Base-by-base conservation (phyloP, 2,797 vertebrate species). In the Smutsia temminckii region DNA sequence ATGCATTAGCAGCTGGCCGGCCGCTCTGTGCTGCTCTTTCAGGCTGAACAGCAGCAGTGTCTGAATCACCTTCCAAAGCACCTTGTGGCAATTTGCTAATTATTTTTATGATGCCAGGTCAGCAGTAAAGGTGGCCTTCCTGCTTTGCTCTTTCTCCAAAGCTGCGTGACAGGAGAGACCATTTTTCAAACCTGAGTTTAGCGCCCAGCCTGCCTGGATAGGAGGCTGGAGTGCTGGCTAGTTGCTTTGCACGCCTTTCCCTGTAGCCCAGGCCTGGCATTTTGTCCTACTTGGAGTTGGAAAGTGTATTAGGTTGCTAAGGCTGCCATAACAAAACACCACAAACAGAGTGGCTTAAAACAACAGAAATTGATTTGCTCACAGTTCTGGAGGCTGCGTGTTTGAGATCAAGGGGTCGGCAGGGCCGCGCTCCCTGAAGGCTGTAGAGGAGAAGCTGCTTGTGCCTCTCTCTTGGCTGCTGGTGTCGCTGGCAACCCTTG, bases 81-180 rank as follows among this genome's bases (percentile, higher is more conserved):
- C 85, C 86, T 83, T 83, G 90, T 57, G 86, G 57, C 68, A 81
- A 84, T 90, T 69, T 53, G 71, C 77, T 96, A 88, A 97, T 96
- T 95, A 87, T 93, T 95, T 95, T 94, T 94, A 91, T 95, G 93
- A 89, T 20, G 51, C 71, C 32, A 93, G 89, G 91, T 95, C 86
- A 93, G 89, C 77, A 71, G 18, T 91, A 72, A 91, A 94, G 40
- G 59, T 14, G 81, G 51, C 55, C 55, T 88, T 79, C 55, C 85
- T 92, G 91, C 63, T 80, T 66, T 8, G 3, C 53, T 75, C 79
- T 78, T 80, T 51, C 32, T 88, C 51, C 79, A 86, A 42, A 92
- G 49, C 21, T 6, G 13, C 6, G 0, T 74, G 84, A 91, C 32
- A 27, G 64, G 79, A 94, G 59, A 74, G 69, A 25, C 13, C 40